These are phyloP conservation scores for Oceanodroma tethys DNA, from an alignment of 2,113 vertebrate genomes.

Conservation along the genomic window DNA sequence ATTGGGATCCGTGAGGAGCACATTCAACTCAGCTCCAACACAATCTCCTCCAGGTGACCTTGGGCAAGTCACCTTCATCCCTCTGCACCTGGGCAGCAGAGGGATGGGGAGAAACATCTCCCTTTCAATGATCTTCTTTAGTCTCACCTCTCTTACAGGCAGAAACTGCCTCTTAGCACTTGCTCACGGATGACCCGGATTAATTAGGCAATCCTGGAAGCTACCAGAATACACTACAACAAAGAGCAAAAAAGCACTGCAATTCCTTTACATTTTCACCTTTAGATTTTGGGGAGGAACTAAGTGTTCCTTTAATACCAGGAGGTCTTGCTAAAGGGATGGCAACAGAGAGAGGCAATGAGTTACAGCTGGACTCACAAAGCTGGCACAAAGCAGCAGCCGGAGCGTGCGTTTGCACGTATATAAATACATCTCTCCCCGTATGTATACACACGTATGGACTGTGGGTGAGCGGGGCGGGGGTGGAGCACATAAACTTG, in stretches of 20 bases:
- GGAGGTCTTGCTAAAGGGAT: neutral
- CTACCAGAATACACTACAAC: neutral
- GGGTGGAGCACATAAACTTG: neutral
- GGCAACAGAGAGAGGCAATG: neutral
- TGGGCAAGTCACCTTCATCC: neutral
- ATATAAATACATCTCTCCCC: neutral
- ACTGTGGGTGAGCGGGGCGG: neutral
- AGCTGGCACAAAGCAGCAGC: neutral
- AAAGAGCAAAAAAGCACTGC: neutral
- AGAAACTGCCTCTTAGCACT: neutral
- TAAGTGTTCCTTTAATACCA: neutral
- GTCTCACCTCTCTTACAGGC: neutral
- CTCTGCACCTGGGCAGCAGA: neutral
- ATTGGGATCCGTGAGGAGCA: neutral
- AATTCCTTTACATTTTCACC: neutral
- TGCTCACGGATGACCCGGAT: fast-evolving
- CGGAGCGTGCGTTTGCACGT: neutral
- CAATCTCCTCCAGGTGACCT: neutral
- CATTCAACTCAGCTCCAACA: fast-evolving
- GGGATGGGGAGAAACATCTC: neutral
- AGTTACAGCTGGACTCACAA: neutral
- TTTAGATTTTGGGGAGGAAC: neutral
- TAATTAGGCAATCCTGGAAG: neutral
- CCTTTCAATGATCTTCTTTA: neutral
- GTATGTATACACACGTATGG: fast-evolving